Conservation (phyloP, 2,888 invertebrate species). For the Cantharis rustica region DNA sequence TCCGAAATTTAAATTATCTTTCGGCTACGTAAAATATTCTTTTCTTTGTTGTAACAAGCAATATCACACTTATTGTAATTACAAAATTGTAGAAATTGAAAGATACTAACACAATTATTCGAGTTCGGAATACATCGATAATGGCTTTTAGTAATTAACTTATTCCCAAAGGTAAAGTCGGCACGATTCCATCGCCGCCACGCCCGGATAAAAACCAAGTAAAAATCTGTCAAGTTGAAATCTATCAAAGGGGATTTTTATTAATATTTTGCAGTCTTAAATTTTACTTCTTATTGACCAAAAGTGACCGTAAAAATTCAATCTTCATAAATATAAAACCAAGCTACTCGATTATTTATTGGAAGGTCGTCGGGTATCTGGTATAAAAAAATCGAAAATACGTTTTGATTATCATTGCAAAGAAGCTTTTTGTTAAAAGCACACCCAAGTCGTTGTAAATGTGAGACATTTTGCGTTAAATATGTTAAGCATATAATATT, state of each 20-base stretch:
- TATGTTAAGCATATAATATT: background rate
- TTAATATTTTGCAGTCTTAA: background rate
- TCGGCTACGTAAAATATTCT: background rate
- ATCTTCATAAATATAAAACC: background rate
- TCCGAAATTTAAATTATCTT: background rate
- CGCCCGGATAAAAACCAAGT: background rate
- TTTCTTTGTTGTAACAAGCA: background rate
- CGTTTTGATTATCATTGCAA: background rate
- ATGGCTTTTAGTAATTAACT: background rate
- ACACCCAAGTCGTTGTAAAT: background rate
- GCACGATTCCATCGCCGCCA: background rate
- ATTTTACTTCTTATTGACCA: background rate
- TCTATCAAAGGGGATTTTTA: background rate
- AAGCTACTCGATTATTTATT: background rate
- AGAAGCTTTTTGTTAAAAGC: background rate
- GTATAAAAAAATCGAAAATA: background rate
- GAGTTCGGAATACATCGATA: background rate
- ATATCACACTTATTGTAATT: background rate
- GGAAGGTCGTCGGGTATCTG: background rate
- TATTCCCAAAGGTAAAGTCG: background rate
- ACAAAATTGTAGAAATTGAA: background rate
- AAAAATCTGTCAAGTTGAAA: background rate
- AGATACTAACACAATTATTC: background rate
- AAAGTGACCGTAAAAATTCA: background rate
- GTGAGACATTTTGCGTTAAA: background rate